Conservation (phyloP, 30 jellyfish, hydroid and myxozoan genomes). For the Sanderia malayensis region DNA sequence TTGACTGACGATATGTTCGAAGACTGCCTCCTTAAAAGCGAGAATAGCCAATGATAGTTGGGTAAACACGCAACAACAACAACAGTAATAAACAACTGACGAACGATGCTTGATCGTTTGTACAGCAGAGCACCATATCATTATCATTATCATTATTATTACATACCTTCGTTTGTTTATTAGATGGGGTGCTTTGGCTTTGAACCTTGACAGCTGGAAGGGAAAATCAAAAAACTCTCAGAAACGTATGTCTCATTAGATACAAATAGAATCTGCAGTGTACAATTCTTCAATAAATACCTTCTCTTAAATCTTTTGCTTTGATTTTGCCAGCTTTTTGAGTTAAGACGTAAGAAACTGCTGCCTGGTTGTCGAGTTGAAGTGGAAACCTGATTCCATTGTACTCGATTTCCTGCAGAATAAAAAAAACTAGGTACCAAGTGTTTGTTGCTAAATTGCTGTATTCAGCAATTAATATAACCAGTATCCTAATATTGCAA, state of each 20-base stretch:
- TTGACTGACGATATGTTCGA: conserved; percentile 75
- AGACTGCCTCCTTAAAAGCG: conserved; percentile 71
- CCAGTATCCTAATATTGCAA: no score
- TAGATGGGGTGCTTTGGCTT: conserved; percentile 14
- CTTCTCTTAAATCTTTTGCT: conserved; percentile 77
- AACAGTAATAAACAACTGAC: no score
- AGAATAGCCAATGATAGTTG: no score
- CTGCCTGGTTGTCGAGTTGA: conserved; percentile 76
- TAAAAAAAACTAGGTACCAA: neutral
- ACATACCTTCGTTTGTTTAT: conserved; percentile 53
- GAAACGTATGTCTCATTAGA: no score
- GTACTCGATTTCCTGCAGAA: conserved; percentile 52
- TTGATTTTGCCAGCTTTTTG: conserved; percentile 88
- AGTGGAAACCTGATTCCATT: conserved; percentile 95
- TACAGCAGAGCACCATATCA: no score
- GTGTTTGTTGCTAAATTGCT: no score
- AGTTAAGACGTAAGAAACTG: conserved; percentile 72
- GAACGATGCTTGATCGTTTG: no score
- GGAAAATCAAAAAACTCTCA: no score
- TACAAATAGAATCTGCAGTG: no score
- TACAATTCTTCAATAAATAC: neutral
- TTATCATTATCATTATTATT: no score
- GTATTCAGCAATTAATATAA: no score
- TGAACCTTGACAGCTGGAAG: conserved; percentile 32
- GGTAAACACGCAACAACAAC: no score